Evolutionary conservation across 2,113 vertebrate genomes (phyloP).

Genomic region (Archocentrus centrarchus): DNA sequence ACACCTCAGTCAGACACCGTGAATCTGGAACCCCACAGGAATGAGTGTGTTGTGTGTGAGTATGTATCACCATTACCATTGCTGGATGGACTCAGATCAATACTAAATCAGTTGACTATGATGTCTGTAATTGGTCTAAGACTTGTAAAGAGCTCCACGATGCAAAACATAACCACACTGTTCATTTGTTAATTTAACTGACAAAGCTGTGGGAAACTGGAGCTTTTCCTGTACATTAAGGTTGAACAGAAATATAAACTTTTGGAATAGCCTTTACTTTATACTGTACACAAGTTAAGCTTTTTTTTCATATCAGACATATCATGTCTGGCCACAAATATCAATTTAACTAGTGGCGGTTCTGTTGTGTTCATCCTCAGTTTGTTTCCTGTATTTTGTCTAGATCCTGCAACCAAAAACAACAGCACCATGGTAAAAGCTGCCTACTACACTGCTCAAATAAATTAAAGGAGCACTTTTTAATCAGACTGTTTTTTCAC

Average conservation of each 20-base stretch:
- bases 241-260: not conserved
- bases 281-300: not conserved
- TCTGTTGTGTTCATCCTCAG: not conserved
- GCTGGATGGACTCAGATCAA: constrained; percentile 6
- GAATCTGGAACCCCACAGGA: constrained; percentile 39
- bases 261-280: not conserved
- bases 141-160: not conserved
- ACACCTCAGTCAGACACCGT: constrained; percentile 28
- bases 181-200: not conserved
- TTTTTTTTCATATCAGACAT: not conserved
- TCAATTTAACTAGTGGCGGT: not conserved
- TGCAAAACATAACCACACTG: not conserved
- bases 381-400: not conserved
- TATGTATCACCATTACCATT: not conserved
- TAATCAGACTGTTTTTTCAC: too few species aligned
- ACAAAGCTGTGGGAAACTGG: not conserved
- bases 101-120: not conserved
- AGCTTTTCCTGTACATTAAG: not conserved
- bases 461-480: too few species aligned
- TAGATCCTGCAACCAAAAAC: not conserved
- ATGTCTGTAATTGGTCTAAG: not conserved
- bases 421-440: not conserved
- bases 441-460: too few species aligned
- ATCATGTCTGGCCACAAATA: not conserved
- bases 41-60: not conserved